Evolutionary conservation across 2,888 invertebrate species (phyloP).

Genomic region (Trissoscelio sp.): DNA sequence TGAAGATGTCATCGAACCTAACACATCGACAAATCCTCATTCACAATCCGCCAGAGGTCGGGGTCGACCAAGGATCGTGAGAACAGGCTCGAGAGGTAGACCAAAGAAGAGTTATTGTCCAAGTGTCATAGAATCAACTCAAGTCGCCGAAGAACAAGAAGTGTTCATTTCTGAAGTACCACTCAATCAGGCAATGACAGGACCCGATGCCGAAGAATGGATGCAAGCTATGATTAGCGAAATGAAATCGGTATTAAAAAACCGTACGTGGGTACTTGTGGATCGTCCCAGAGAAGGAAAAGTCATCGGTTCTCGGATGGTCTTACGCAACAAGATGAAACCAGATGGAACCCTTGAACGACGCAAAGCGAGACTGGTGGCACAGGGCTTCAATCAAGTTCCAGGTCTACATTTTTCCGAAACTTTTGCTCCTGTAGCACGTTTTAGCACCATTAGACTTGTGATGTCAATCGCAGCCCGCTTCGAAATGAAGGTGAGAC

Average conservation of each 20-base stretch:
- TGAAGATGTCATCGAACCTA: background rate
- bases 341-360: background rate
- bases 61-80: background rate
- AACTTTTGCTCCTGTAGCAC: background rate
- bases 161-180: background rate
- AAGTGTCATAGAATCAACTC: background rate
- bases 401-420: background rate
- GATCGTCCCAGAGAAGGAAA: background rate
- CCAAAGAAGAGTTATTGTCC: background rate
- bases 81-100: background rate
- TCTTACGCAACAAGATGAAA: slow-evolving; percentile 2
- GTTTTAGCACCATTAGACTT: background rate
- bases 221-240: slow-evolving; percentile 18
- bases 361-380: slow-evolving; percentile 27
- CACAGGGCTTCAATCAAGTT: slow-evolving; percentile 5
- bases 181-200: background rate
- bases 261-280: background rate
- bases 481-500: background rate
- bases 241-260: background rate
- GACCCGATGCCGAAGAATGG: slow-evolving; percentile 17
- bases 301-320: background rate
- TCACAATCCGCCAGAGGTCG: background rate
- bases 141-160: background rate
- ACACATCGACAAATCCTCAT: too few species aligned
- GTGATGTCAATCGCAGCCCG: background rate